Percentiles rank a stretch among this genome's conserved stretches.
These are phyloP conservation scores for Allygus modestus DNA, from an alignment of 2,888 invertebrate species.

Conservation along the genomic window DNA sequence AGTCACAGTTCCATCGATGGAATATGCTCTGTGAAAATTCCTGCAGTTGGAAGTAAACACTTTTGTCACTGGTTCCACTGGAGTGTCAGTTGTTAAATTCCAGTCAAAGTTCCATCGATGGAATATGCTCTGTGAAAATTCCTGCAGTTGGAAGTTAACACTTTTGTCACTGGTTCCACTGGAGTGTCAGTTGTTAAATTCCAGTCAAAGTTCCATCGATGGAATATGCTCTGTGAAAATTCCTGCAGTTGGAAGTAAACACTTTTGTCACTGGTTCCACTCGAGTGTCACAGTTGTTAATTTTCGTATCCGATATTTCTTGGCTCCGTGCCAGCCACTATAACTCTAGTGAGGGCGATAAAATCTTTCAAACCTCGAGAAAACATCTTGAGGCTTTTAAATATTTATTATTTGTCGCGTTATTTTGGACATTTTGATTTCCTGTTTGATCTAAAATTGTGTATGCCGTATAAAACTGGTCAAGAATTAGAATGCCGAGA, in stretches of 20 bases:
- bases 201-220: not conserved
- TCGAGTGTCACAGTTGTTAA: conserved; percentile 26
- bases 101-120: not conserved
- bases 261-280: conserved; percentile 14
- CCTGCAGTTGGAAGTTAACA: not conserved
- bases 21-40: not conserved
- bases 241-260: not conserved
- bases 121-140: not conserved
- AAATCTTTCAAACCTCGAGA: conserved; percentile 15
- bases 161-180: not conserved
- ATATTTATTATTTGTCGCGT: not conserved
- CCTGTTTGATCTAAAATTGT: too few species aligned
- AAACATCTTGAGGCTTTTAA: conserved; percentile 15
- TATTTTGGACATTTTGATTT: not conserved
- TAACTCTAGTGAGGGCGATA: conserved; percentile 19
- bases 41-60: not conserved
- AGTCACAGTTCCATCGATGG: not conserved
- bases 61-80: not conserved
- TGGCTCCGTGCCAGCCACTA: not conserved
- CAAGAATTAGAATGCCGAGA: too few species aligned
- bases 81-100: not conserved
- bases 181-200: not conserved
- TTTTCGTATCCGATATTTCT: conserved; percentile 36
- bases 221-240: not conserved
- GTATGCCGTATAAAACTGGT: too few species aligned